A percentile compares a stretch with the other conserved stretches of the same genome.
These are phyloP conservation scores for Lepidonotus clava DNA, from an alignment of 2,888 invertebrate species.

Conservation along the genomic window DNA sequence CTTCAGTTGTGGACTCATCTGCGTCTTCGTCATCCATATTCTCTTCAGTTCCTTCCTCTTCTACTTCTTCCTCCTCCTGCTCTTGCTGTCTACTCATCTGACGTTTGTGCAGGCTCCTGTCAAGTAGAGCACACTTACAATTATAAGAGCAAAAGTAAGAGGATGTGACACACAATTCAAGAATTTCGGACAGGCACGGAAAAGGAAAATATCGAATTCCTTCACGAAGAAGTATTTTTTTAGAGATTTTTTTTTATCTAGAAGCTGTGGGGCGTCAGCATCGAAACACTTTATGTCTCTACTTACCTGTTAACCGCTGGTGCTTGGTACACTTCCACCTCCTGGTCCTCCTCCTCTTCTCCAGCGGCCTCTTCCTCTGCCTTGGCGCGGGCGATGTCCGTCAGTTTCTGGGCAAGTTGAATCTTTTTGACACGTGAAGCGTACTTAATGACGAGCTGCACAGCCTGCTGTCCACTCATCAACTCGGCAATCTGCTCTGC, in stretches of 20 bases:
- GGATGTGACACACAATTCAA: background rate
- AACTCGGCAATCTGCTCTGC: conserved; percentile 93
- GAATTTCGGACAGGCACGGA: too few species aligned
- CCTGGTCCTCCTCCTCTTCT: conserved; percentile 62
- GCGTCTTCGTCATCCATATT: conserved; percentile 58
- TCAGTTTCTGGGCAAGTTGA: conserved; percentile 89
- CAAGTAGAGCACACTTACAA: background rate
- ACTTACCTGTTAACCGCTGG: background rate
- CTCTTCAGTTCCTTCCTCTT: conserved; percentile 67
- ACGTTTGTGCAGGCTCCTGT: background rate
- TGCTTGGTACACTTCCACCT: conserved; percentile 27
- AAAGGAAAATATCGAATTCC: background rate
- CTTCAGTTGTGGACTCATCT: conserved; percentile 63
- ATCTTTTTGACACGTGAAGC: conserved; percentile 89
- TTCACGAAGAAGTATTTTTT: too few species aligned
- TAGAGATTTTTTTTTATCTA: too few species aligned
- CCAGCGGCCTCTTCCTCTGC: conserved; percentile 68
- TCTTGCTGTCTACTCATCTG: background rate
- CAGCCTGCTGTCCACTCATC: conserved; percentile 87
- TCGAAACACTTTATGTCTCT: too few species aligned
- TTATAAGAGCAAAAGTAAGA: background rate
- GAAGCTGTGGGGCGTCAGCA: too few species aligned
- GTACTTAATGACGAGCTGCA: conserved; percentile 93
- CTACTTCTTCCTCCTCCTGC: conserved; percentile 58
- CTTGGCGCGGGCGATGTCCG: conserved; percentile 82